Evolutionary conservation across 2,888 invertebrate genomes (phyloP), one percentile per base, ranked within the genome.

Genomic region (Atethmia centrago): DNA sequence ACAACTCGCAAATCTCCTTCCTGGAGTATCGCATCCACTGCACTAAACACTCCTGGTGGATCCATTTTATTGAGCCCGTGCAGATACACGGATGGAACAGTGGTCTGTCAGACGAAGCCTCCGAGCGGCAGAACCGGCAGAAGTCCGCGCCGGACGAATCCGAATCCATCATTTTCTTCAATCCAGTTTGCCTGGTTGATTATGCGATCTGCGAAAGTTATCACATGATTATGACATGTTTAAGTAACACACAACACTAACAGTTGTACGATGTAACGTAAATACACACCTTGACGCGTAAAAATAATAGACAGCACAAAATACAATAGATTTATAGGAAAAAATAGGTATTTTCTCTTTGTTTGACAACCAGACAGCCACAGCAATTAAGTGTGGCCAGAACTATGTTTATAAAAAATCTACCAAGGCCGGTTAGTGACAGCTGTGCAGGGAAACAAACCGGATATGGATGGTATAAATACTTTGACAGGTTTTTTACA

Each of bases 1-100:
- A 99, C 83, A 99, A 95, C 94, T 99, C 99, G 96, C 99, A 99
- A 92, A 99, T 99, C 94, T 99, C 99, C 96, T 99, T 99, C 87
- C 99, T 97, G 80, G 99, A 99, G 94, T 99, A 99, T 84, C 99
- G 98, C 97, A 99, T 98, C 99, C 99, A 99, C 96, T 99, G 99
- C 89, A 99, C 98, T 81, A 99, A 97, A 95, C 99, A 99, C 92
- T 99, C 99, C 94, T 99, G 99, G 95, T 99, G 99, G 78, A 99
- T 99, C 97, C 98, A 99, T 96, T 99, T 99, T 88, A 99, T 99
- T 88, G 99, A 99, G 70, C 99, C 99, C 42, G 99, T 99, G 93
- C 99, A 99, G 71, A 99, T 99, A 94, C 99, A 99, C 0, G 99
- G 99, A 95, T 99, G 99, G 94, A 99, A 99, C 16, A 99, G 96